phyloP scores from a whole-genome alignment of 2,888 invertebrate genomes.

The Allygus modestus region DNA sequence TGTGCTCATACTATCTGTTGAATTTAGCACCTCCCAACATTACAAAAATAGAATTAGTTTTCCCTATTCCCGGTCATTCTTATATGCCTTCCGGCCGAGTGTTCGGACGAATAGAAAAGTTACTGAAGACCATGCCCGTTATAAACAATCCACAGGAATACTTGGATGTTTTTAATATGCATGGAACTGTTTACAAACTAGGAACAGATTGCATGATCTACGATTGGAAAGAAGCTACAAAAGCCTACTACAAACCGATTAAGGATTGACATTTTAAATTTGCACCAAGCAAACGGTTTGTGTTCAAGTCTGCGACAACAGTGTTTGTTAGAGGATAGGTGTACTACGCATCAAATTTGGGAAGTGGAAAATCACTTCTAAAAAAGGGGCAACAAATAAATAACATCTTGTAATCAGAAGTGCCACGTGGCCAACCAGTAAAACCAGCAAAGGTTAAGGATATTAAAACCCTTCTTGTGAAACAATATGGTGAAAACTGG shows the following conservation, averaged over 20 bases:
- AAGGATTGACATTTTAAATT: constrained; percentile 62
- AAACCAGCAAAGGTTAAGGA: no score
- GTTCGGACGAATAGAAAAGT: constrained; percentile 66
- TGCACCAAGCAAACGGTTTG: constrained; percentile 53
- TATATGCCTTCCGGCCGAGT: constrained; percentile 66
- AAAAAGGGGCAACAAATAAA: constrained; percentile 53
- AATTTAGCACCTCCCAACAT: constrained; percentile 49
- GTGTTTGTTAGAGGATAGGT: constrained; percentile 60
- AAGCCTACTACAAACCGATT: constrained; percentile 40
- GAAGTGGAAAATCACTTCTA: constrained; percentile 26
- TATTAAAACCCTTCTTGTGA: no score
- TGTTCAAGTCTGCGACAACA: constrained; percentile 37
- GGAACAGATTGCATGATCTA: constrained; percentile 53
- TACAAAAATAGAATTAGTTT: constrained; percentile 52
- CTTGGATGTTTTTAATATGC: constrained; percentile 61
- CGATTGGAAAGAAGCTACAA: constrained; percentile 59
- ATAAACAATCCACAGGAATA: constrained; percentile 64
- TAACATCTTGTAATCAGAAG: no score
- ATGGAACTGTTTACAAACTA: constrained; percentile 58
- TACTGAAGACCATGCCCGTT: constrained; percentile 63
- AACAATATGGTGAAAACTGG: no score
- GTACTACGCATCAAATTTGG: constrained; percentile 47
- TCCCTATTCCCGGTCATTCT: constrained; percentile 64
- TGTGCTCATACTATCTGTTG: constrained; percentile 58
- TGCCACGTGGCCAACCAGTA: no score